These are phyloP conservation scores for Eucidaris tribuloides DNA, from an alignment of 35 echinoderm and acorn worm genomes.

Conservation along the genomic window DNA sequence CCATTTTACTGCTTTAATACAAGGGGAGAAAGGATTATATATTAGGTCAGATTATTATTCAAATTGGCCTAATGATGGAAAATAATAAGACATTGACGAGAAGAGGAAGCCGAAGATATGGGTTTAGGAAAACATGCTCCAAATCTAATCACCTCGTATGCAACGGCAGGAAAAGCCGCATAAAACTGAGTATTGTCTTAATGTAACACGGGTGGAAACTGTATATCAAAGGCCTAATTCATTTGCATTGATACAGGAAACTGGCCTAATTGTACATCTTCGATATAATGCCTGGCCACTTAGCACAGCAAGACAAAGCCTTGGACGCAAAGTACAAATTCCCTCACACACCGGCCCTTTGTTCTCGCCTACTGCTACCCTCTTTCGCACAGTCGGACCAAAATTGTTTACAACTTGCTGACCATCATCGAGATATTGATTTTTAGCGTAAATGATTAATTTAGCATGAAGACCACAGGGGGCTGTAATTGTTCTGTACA, in stretches of 20 bases:
- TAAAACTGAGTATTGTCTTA: slow-evolving; percentile 4
- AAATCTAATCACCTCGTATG: slow-evolving; percentile 14
- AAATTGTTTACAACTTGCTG: background rate
- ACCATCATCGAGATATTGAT: background rate
- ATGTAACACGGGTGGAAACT: slow-evolving; percentile 15
- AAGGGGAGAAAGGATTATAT: background rate
- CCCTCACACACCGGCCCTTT: slow-evolving; percentile 11
- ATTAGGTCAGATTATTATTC: slow-evolving; percentile 8
- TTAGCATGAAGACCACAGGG: background rate
- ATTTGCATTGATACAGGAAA: slow-evolving; percentile 36
- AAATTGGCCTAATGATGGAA: slow-evolving; percentile 4
- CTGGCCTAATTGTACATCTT: slow-evolving; percentile 16
- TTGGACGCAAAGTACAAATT: background rate
- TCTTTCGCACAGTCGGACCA: background rate
- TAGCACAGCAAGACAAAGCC: slow-evolving; percentile 13
- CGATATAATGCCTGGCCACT: slow-evolving; percentile 19
- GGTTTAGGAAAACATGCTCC: slow-evolving; percentile 2
- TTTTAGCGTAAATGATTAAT: background rate
- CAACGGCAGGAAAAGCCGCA: slow-evolving; percentile 21
- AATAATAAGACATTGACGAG: background rate
- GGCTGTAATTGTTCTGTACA: background rate
- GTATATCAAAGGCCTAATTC: slow-evolving; percentile 40
- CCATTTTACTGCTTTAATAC: background rate
- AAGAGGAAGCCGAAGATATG: slow-evolving; percentile 9
- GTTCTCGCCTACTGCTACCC: background rate